A percentile compares a stretch with the other conserved stretches of the same genome.
Conservation (phyloP, 2,113 vertebrate genomes). For the Chloropsis cyanopogon region DNA sequence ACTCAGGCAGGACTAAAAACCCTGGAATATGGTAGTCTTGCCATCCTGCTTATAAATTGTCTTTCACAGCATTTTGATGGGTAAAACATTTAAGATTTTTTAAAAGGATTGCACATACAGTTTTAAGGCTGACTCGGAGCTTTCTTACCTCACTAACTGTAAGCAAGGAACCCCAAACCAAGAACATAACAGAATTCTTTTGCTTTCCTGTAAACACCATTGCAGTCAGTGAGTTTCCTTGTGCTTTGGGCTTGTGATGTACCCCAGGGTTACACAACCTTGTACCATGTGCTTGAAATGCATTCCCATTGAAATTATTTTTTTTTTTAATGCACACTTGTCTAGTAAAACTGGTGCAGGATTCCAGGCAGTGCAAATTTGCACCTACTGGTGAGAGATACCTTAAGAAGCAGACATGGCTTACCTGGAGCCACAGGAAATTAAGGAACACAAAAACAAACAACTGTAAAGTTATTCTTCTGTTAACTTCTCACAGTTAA, state of each 20-base stretch:
- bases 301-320: neutral
- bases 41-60: neutral
- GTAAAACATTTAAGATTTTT: neutral
- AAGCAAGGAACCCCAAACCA: neutral
- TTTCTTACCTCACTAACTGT: neutral
- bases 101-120: neutral
- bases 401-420: accelerated
- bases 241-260: neutral
- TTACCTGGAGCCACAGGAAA: neutral
- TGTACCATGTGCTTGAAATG: neutral
- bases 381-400: neutral
- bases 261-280: neutral
- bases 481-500: neutral
- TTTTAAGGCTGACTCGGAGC: neutral
- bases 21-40: accelerated
- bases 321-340: neutral
- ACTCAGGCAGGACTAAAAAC: neutral
- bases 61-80: neutral
- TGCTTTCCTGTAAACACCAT: neutral
- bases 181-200: neutral
- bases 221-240: neutral
- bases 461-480: neutral
- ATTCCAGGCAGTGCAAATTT: neutral
- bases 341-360: neutral
- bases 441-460: neutral